phyloP scores from a whole-genome alignment of 2,888 invertebrate genomes.

The Andricus quercusramuli region DNA sequence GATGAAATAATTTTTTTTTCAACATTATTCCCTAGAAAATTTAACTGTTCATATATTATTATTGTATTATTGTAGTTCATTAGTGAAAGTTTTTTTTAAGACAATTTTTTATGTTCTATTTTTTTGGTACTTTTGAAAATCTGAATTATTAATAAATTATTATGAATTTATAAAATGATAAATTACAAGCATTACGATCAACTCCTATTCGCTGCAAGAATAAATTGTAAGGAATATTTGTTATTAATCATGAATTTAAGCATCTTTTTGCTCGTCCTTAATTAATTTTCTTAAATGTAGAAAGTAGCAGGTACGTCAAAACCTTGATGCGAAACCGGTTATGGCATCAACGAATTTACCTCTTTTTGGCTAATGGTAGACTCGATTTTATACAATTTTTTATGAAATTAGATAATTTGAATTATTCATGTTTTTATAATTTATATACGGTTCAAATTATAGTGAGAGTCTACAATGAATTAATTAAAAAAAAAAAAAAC shows the following conservation, averaged over 20 bases:
- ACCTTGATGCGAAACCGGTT: conserved; percentile 32
- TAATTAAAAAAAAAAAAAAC: too few relatives aligned
- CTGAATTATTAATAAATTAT: background rate
- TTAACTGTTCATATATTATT: too few relatives aligned
- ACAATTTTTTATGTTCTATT: too few relatives aligned
- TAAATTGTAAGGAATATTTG: background rate
- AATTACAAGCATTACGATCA: background rate
- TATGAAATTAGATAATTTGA: background rate
- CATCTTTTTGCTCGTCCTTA: conserved; percentile 18
- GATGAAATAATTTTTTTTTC: too few relatives aligned
- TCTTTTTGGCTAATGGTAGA: conserved; percentile 19
- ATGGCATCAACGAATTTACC: conserved; percentile 1
- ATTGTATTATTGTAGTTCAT: too few relatives aligned
- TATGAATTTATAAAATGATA: background rate
- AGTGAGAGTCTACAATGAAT: background rate
- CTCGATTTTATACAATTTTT: background rate
- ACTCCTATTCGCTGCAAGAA: background rate
- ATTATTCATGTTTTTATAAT: background rate
- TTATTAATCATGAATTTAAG: conserved; percentile 21
- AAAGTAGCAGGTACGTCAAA: conserved; percentile 29
- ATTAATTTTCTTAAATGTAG: conserved; percentile 29
- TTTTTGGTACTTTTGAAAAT: too few relatives aligned
- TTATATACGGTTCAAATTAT: background rate
- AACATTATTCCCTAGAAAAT: too few relatives aligned
- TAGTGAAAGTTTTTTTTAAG: too few relatives aligned